Conservation (phyloP, 2,888 invertebrate species). For the Caradrina kadenii region DNA sequence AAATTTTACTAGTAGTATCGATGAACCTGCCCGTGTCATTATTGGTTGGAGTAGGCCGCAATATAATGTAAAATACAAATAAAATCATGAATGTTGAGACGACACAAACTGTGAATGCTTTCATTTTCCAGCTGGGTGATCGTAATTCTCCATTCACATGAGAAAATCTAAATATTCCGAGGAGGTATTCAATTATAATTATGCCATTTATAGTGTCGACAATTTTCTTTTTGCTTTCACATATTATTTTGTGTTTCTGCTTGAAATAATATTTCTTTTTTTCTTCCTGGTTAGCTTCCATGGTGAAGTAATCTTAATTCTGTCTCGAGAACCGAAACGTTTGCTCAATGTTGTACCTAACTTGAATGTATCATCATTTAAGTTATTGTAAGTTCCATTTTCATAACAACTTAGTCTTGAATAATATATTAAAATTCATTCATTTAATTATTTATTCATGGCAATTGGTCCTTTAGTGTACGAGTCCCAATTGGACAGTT, state of each 20-base stretch:
- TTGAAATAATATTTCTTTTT: background rate
- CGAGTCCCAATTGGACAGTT: background rate
- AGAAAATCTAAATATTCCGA: slow-evolving; percentile 32
- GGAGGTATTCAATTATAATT: slow-evolving; percentile 15
- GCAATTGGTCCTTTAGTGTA: background rate
- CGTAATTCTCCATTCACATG: slow-evolving; percentile 4
- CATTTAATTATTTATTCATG: background rate
- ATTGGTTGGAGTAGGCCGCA: background rate
- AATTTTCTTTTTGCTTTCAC: slow-evolving; percentile 17
- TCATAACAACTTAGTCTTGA: background rate
- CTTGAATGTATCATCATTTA: slow-evolving; percentile 13
- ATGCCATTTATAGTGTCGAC: slow-evolving; percentile 6
- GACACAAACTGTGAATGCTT: slow-evolving; percentile 12
- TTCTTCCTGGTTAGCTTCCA: slow-evolving; percentile 12
- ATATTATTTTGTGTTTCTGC: slow-evolving; percentile 1
- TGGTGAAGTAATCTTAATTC: background rate
- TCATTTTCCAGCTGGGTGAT: slow-evolving; percentile 18
- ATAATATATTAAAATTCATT: slow-evolving; percentile 1
- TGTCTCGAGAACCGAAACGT: background rate
- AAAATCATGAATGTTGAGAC: slow-evolving; percentile 10
- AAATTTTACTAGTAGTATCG: slow-evolving; percentile 10
- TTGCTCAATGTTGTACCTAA: background rate
- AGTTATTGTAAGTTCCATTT: slow-evolving; percentile 3
- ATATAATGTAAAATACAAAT: slow-evolving; percentile 12
- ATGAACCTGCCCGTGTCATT: background rate